These are phyloP conservation scores for Melanogrammus aeglefinus DNA, from an alignment of 2,797 vertebrate genomes.

Conservation along the genomic window DNA sequence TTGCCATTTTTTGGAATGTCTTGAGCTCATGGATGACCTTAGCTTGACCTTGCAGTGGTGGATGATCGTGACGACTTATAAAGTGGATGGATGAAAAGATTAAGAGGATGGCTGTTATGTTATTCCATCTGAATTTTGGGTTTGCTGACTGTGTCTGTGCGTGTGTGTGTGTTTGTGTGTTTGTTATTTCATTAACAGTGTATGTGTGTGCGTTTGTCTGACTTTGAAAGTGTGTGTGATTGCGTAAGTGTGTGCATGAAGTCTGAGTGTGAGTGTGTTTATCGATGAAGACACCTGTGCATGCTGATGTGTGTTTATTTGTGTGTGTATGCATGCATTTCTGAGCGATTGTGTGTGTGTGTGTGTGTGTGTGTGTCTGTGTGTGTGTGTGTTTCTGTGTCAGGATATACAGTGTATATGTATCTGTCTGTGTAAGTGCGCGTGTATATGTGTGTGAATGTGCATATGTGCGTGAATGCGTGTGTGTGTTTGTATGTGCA, in stretches of 20 bases:
- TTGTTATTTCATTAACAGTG: too few relatives aligned
- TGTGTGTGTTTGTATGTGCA: conserved; percentile 8
- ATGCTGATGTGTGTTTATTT: background rate
- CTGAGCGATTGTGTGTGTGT: conserved; percentile 54
- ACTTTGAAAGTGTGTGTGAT: conserved; percentile 13
- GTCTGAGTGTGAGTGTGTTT: background rate
- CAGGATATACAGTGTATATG: conserved; percentile 4
- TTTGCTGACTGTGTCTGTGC: background rate
- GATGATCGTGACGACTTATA: background rate
- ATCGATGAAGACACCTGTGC: too few relatives aligned
- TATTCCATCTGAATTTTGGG: background rate
- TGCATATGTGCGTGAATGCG: conserved; percentile 5
- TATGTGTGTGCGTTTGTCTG: background rate
- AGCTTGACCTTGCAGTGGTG: conserved; percentile 9
- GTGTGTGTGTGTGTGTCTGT: background rate
- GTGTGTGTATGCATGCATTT: conserved; percentile 10
- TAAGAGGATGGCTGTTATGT: conserved; percentile 11
- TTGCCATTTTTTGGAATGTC: conserved; percentile 21
- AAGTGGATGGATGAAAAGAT: conserved; percentile 31
- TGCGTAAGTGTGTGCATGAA: conserved; percentile 7
- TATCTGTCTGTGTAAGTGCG: conserved; percentile 66
- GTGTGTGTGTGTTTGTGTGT: background rate
- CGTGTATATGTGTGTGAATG: background rate
- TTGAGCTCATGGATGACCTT: conserved; percentile 21
- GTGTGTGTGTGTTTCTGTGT: conserved; percentile 14